These are phyloP conservation scores for Linnaemya vulpina DNA, from an alignment of 2,888 invertebrate genomes.

Conservation along the genomic window DNA sequence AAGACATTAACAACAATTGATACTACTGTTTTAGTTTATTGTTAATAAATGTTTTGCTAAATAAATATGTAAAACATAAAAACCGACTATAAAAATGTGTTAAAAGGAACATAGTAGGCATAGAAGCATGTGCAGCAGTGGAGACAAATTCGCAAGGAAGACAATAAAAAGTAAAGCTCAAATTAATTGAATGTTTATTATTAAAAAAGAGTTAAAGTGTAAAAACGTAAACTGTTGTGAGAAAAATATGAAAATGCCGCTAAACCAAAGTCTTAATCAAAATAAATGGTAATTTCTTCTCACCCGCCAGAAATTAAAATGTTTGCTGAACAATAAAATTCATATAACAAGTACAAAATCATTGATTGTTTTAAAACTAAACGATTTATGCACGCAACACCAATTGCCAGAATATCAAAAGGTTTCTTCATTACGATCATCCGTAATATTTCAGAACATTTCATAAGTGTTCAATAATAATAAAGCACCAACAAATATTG, in stretches of 20 bases:
- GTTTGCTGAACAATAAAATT: constrained; percentile 17
- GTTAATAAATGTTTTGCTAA: constrained; percentile 52
- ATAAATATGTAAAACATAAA: constrained; percentile 65
- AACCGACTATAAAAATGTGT: constrained; percentile 44
- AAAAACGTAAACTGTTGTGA: neutral
- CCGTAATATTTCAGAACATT: constrained; percentile 10
- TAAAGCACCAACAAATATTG: neutral
- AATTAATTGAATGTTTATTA: neutral
- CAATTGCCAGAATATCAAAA: constrained; percentile 16
- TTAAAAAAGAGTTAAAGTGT: neutral
- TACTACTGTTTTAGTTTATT: constrained; percentile 48
- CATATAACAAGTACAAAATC: constrained; percentile 9
- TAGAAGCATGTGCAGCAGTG: neutral
- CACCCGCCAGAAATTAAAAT: neutral
- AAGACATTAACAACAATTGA: constrained; percentile 48
- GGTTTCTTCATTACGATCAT: constrained; percentile 33
- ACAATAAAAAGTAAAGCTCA: constrained; percentile 12
- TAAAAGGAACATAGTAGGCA: constrained; percentile 41
- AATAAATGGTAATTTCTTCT: neutral
- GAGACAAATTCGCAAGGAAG: constrained; percentile 3
- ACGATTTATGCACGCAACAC: constrained; percentile 67
- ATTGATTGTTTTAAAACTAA: constrained; percentile 57
- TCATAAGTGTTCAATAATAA: constrained; percentile 19
- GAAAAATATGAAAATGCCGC: constrained; percentile 7
- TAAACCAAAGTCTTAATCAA: neutral